Base-by-base conservation (phyloP, 2,113 vertebrate genomes). In the Pantherophis guttatus region DNA sequence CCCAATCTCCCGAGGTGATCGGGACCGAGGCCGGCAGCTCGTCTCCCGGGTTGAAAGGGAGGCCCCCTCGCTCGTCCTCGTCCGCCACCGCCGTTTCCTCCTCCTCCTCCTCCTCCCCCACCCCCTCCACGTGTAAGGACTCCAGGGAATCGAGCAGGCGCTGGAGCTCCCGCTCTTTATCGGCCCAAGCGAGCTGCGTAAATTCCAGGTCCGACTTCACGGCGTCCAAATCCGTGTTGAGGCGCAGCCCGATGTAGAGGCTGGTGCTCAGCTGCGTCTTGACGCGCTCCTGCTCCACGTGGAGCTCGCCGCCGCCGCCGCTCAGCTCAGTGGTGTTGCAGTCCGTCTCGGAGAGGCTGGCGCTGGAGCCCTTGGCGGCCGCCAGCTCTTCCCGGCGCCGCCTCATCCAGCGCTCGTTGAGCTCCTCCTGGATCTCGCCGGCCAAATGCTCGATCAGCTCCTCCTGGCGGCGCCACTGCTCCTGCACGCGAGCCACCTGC, bases 401-500 rank as follows among this genome's bases (percentile, higher is more conserved):
- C 96, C 96, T 97, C 98, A 99, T 99, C 99, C 98, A 99, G 95
- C 98, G 97, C 94, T 97, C 98, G 97, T 99, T 98, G 93, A 99
- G 97, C 97, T 99, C 99, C 97, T 98, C 98, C 94, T 99, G 98
- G 91, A 99, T 98, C 97, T 99, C 98, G 85, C 95, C 94, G 0
- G 98, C 98, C 87, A 98, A 96, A 39, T 95, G 96, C 94, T 99
- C 99, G 86, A 98, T 96, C 50, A 98, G 97, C 91, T 97, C 97
- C 95, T 99, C 98, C 95, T 99, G 98, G 93, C 97, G 98, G 91
- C 96, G 95, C 93, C 99, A 97, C 96, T 98, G 97, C 94, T 99
- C 98, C 85, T 99, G 98, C 75, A 99, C 97, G 94, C 93, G 94
- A 89, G 98, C 94, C 94, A 99, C 95, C 96, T 98, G 97, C 91